phyloP scores from a whole-genome alignment of 2,797 vertebrate genomes.

The Acrocephalus scirpaceus region DNA sequence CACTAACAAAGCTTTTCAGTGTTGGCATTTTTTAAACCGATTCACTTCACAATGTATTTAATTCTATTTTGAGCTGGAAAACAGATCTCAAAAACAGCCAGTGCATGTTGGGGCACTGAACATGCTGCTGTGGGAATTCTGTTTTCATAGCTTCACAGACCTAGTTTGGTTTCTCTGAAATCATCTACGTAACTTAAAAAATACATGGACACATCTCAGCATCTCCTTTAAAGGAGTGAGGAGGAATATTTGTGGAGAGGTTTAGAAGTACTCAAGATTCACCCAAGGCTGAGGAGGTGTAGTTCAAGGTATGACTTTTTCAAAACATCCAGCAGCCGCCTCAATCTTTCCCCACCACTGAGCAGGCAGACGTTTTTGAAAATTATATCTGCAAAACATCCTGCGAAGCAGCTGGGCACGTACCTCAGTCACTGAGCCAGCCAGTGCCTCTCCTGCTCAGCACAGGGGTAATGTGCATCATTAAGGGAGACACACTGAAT shows the following conservation, averaged over 20 bases:
- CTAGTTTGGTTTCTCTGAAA: background rate
- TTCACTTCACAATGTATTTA: background rate
- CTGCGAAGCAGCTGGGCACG: background rate
- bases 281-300: background rate
- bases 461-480: accelerated
- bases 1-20: background rate
- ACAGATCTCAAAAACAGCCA: background rate
- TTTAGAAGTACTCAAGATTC: background rate
- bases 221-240: background rate
- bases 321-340: background rate
- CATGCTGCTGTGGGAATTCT: background rate
- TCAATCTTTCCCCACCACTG: background rate
- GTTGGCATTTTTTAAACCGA: background rate
- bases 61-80: background rate
- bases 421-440: background rate
- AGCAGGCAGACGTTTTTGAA: background rate
- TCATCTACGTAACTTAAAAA: background rate
- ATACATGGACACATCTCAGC: accelerated
- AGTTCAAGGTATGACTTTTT: background rate
- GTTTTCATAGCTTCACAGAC: background rate
- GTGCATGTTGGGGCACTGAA: background rate
- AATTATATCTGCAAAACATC: background rate
- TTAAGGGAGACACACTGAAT: background rate
- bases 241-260: background rate
- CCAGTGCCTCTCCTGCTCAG: background rate